Percentiles rank a stretch among this genome's conserved stretches.
phyloP scores from a whole-genome alignment of 2,113 vertebrate species.

The Theropithecus gelada region DNA sequence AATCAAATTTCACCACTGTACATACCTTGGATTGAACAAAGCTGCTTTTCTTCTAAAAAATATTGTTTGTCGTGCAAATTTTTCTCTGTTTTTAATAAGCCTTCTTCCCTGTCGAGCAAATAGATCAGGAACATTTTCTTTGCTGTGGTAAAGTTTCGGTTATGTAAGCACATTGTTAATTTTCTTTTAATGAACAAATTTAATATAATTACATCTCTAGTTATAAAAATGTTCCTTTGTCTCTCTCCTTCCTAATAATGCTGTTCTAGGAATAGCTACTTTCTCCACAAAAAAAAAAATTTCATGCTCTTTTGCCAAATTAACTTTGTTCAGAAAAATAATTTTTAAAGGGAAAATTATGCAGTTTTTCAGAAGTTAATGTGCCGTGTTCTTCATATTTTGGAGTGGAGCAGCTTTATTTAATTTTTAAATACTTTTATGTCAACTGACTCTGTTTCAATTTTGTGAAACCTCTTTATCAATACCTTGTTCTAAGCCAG shows the following conservation, averaged over 20 bases:
- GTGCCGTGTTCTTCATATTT: neutral
- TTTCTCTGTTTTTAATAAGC: neutral
- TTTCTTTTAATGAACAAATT: constrained; percentile 25
- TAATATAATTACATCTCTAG: neutral
- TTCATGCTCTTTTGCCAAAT: neutral
- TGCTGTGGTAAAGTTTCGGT: neutral
- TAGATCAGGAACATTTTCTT: neutral
- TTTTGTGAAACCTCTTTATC: neutral
- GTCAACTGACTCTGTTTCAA: neutral
- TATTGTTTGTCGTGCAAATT: accelerated
- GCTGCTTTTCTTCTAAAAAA: neutral
- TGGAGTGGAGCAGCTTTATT: neutral
- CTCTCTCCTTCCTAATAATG: neutral
- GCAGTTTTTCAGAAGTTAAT: neutral
- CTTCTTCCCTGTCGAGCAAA: no score
- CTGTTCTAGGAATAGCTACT: neutral
- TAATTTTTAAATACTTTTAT: neutral
- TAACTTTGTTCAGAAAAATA: neutral
- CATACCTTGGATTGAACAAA: neutral
- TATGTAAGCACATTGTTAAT: neutral
- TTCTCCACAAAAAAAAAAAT: neutral
- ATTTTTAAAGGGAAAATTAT: neutral
- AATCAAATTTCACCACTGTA: no score
- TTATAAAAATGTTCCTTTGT: neutral
- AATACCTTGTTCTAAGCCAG: neutral